These are phyloP conservation scores for Zelleria hepariella DNA, from an alignment of 2,888 invertebrate species.

Conservation along the genomic window DNA sequence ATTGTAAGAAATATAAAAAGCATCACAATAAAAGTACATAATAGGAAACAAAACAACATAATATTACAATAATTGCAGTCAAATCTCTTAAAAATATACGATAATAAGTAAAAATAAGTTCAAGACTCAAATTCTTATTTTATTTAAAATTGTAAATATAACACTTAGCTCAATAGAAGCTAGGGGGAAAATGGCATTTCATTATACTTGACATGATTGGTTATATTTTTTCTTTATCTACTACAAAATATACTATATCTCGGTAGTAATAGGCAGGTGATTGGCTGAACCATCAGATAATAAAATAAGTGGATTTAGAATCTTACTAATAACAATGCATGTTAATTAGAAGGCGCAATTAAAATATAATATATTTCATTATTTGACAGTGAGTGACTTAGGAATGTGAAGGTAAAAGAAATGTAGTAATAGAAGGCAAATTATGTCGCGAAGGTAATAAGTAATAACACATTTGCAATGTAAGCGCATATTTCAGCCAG, in stretches of 20 bases:
- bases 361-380: neutral
- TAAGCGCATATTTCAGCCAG: no score
- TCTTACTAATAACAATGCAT: neutral
- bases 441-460: no score
- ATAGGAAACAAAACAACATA: neutral
- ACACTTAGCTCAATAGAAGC: slow-evolving; percentile 53
- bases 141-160: slow-evolving; percentile 24
- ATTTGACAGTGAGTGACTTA: no score
- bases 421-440: no score
- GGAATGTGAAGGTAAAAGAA: no score
- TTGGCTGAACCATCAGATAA: no score
- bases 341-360: neutral
- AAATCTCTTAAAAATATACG: slow-evolving; percentile 17
- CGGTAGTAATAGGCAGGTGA: neutral
- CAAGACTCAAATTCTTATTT: slow-evolving; percentile 7
- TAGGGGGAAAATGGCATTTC: slow-evolving; percentile 48
- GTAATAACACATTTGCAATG: no score
- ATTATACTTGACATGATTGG: slow-evolving; percentile 31
- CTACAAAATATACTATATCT: slow-evolving; percentile 21
- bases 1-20: neutral
- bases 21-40: neutral
- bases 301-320: no score
- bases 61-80: slow-evolving; percentile 6
- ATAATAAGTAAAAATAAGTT: neutral
- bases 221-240: slow-evolving; percentile 20